Evolutionary conservation across 1,140 invertebrate species (phyloP), one percentile per base, ranked within the genome.

Genomic region (Camponotus vicinus): DNA sequence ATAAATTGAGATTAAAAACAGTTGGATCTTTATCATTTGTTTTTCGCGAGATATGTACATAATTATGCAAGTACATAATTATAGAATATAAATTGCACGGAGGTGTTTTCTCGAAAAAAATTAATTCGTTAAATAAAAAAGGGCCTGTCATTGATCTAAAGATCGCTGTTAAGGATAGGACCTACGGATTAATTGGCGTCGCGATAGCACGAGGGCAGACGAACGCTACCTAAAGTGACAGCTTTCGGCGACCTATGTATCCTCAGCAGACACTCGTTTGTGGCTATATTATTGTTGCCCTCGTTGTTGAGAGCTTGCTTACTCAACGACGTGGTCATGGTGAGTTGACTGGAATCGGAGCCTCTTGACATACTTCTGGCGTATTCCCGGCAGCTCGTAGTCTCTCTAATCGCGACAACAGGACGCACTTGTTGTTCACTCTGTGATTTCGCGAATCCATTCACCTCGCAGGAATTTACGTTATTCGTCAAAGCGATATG

Each of bases 321-420:
- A 40, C 93, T 94, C 34, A 95, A 88, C 13, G 93, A 94, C 34
- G 94, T 93, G 70, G 95, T 90, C 49, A 94, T 42, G 0, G 94
- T 96, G 32, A 93, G 89, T 85, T 95, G 95, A 37, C 93, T 94
- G 21, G 93, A 92, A 40, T 93, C 91, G 7, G 92, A 91, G 13
- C 92, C 92, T 21, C 93, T 92, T 0, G 92, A 91, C 9, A 89
- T 64, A 52, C 85, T 89, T 21, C 88, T 89, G 18, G 75, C 75
- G 11, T 75, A 90, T 13, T 91, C 85, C 15, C 70, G 78, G 0
- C 13, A n/a, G 9, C 27, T 32, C 0, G n/a, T 57, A 8, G 69
- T 76, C 15, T 77, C 76, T 27, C 18, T 40, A n/a, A 8, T 49
- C n/a, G 67, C 15, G 2, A 34, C 32, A 8, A 32, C 27, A 0